Base-by-base conservation (phyloP, 2,888 invertebrate species). In the Drosophila emarginata region DNA sequence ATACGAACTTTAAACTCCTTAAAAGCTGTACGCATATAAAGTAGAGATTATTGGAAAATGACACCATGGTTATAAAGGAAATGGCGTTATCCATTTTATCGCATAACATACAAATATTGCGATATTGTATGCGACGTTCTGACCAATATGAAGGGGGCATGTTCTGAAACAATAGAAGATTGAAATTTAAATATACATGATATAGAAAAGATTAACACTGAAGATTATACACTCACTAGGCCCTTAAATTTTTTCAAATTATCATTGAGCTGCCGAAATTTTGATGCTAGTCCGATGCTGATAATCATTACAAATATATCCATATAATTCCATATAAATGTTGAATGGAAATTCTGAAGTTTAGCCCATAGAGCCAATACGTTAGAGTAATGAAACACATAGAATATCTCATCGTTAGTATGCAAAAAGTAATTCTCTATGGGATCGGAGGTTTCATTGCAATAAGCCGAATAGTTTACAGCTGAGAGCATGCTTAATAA, bases 261-360 rank as follows among this genome's bases (percentile, higher is more conserved):
- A 15, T 91, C 90, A 76, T 95, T 95, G 5, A 95, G 90, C 83
- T 94, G 94, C 40, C 93, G 92, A 79, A 96, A 96, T 59, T 94
- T 93, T 4, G 94, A 93, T 0, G 94, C 91, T 57, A 96, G 89
- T 0, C 95, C 95, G 87, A 95, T 93, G 89, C 96, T 95, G 15
- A 96, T 92, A n/a, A 96, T 88, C 86, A 96, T 95, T 21, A 96
- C 94, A 77, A 96, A 94, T 58, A 95, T 90, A 85, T 96, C 96
- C 90, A 95, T 95, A 68, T 94, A 95, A 84, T 94, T 96, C 96
- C 96, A 96, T 0, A 94, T 92, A 60, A 95, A 94, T 0, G 96
- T 95, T 2, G 94, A 93, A 4, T 94, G 80, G 2, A 94, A 79
- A 74, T 95, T 93, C 61, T 94, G 64, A 1, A 89, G n/a, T 70